These are phyloP conservation scores for Patagioenas fasciata DNA, from an alignment of 2,113 vertebrate species.

Conservation along the genomic window DNA sequence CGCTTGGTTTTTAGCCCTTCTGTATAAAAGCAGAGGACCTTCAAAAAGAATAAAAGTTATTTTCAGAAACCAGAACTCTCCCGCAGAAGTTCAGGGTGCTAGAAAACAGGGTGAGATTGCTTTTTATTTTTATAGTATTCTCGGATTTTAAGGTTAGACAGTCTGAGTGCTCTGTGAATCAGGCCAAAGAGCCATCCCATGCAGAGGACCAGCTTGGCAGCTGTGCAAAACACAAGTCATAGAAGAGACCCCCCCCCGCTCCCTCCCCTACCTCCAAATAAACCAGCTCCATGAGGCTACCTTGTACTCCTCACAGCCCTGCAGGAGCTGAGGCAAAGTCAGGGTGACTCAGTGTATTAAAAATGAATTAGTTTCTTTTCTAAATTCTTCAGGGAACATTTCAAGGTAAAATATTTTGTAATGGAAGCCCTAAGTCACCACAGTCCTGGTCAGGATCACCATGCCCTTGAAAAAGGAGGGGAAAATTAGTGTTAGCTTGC, in stretches of 20 bases:
- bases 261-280: neutral
- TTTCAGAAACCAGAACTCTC: neutral
- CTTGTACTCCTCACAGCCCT: neutral
- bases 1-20: neutral
- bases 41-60: neutral
- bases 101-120: neutral
- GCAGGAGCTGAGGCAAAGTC: neutral
- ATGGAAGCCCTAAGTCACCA: neutral
- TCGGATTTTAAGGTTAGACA: neutral
- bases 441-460: neutral
- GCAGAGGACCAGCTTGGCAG: neutral
- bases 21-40: neutral
- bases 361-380: neutral
- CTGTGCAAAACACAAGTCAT: neutral
- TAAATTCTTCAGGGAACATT: neutral
- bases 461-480: neutral
- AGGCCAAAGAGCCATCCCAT: neutral
- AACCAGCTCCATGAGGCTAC: neutral
- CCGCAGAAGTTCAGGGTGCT: neutral
- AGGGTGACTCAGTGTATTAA: neutral
- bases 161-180: neutral
- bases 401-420: neutral
- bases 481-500: neutral
- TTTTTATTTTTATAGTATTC: neutral
- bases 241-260: neutral